Percentiles rank a stretch among this genome's conserved stretches.
These are phyloP conservation scores for Tenrec ecaudatus DNA, from an alignment of 2,113 vertebrate genomes.

Conservation along the genomic window DNA sequence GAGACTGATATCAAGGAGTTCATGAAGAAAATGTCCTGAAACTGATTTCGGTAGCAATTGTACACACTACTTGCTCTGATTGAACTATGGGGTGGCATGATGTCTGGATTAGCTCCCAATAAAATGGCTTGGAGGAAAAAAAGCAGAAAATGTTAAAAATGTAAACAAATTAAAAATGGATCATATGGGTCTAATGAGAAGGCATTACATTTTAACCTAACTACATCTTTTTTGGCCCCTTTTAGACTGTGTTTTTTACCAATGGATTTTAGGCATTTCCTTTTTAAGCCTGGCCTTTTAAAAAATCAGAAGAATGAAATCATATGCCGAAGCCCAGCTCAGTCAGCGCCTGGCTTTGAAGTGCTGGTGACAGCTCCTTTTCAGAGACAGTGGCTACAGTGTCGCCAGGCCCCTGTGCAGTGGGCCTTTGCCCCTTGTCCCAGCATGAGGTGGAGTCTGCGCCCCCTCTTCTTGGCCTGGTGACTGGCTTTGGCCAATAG, in stretches of 20 bases:
- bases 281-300: neutral
- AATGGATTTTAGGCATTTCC: neutral
- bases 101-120: too few species aligned
- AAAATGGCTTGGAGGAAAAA: too few species aligned
- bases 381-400: neutral
- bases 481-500: neutral
- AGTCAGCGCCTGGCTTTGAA: neutral
- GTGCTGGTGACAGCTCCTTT: neutral
- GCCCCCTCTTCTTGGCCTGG: neutral
- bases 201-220: too few species aligned
- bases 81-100: too few species aligned
- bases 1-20: too few species aligned
- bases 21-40: too few species aligned
- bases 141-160: too few species aligned
- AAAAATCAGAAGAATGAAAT: neutral
- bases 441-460: too few species aligned
- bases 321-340: neutral
- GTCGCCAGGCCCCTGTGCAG: neutral
- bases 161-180: too few species aligned
- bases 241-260: neutral
- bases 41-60: too few species aligned
- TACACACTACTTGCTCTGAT: too few species aligned
- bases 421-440: neutral
- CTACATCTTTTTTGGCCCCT: neutral
- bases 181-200: too few species aligned